Percentiles rank a stretch among this genome's conserved stretches.
Conservation (phyloP, 2,797 vertebrate species). For the Gambelia wislizenii region DNA sequence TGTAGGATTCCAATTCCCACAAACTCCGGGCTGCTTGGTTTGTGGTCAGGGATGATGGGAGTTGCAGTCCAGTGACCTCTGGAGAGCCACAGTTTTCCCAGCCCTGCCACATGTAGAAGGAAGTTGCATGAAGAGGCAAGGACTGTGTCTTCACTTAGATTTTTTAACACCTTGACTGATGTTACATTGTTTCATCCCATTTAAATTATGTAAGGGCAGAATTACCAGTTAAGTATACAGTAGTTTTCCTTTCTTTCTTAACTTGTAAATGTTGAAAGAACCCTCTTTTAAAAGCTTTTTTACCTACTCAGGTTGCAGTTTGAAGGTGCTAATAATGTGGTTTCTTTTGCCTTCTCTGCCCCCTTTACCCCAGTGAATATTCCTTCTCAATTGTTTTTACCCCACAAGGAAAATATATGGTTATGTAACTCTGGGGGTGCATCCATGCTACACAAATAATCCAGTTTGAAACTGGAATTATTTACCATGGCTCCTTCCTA, state of each 20-base stretch:
- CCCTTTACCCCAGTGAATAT: background rate
- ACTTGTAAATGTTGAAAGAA: no score
- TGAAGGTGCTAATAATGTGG: background rate
- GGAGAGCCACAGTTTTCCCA: background rate
- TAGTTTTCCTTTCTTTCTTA: background rate
- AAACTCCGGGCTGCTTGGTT: background rate
- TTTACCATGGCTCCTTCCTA: no score
- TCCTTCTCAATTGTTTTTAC: background rate
- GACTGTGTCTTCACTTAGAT: background rate
- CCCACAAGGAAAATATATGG: background rate
- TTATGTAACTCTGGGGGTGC: background rate
- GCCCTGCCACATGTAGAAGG: background rate
- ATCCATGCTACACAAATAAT: no score
- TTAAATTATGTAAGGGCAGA: background rate
- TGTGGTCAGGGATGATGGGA: background rate
- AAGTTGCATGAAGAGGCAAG: background rate
- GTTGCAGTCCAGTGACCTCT: background rate
- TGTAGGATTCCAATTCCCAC: background rate
- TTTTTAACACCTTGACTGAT: background rate
- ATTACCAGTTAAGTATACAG: background rate
- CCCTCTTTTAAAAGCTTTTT: no score
- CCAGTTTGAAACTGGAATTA: no score
- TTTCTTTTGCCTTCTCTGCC: background rate
- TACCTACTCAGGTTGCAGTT: background rate
- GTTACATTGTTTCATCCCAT: background rate